Evolutionary conservation across 2,113 vertebrate species (phyloP).

Genomic region (Apaloderma vittatum): DNA sequence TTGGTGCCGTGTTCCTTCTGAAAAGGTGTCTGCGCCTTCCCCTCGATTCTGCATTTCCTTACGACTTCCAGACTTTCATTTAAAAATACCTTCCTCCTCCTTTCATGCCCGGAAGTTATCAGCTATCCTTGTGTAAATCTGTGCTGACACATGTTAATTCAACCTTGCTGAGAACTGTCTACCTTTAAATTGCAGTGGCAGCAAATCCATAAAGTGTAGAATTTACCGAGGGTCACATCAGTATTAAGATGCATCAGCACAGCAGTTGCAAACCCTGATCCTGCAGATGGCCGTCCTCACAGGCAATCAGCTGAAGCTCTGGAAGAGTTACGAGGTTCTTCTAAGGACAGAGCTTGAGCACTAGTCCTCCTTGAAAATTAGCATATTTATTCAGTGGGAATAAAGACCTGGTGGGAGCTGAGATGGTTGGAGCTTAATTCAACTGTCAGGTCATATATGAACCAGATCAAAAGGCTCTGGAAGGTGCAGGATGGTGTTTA

Average conservation of each 20-base stretch:
- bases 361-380: not conserved
- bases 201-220: constrained; percentile 42
- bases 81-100: constrained; percentile 18
- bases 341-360: not conserved
- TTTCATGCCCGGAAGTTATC: constrained; percentile 31
- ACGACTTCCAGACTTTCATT: not conserved
- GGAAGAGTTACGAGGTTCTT: not conserved
- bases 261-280: not conserved
- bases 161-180: constrained; percentile 50
- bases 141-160: constrained; percentile 64
- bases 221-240: constrained; percentile 35
- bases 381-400: not conserved
- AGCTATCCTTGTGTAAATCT: constrained; percentile 42
- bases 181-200: constrained; percentile 42
- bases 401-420: not conserved
- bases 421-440: not conserved
- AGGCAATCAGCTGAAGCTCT: not conserved
- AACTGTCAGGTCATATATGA: not conserved
- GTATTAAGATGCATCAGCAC: not conserved
- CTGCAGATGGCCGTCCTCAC: not conserved
- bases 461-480: not conserved
- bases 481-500: not conserved
- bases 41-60: not conserved
- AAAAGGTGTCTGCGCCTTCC: not conserved
- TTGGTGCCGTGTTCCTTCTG: not conserved